Percentiles rank a stretch among this genome's conserved stretches.
Evolutionary conservation across 1,140 invertebrate genomes (phyloP).

Genomic region (Saccostrea echinata): DNA sequence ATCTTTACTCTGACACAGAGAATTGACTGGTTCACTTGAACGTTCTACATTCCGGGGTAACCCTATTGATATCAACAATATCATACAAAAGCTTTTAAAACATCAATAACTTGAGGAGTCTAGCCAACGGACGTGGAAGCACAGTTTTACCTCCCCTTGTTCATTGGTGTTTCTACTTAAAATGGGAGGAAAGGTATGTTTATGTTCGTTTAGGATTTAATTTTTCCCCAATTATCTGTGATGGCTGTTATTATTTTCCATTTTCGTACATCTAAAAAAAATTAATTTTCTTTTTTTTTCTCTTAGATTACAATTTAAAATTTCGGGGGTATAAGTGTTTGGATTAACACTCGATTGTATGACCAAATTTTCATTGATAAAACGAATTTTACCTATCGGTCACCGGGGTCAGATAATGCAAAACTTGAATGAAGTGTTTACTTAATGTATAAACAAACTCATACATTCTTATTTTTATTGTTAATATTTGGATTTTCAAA

Average conservation of each 20-base stretch:
- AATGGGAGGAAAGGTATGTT: constrained; percentile 6
- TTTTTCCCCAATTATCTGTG: background rate
- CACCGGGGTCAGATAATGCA: background rate
- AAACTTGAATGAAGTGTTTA: constrained; percentile 8
- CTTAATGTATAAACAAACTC: background rate
- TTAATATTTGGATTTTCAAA: background rate
- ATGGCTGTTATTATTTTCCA: background rate
- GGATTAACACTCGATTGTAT: background rate
- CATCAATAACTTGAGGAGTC: background rate
- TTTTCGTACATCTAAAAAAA: background rate
- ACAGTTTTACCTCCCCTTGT: constrained; percentile 7
- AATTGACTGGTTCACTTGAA: background rate
- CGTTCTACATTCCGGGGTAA: background rate
- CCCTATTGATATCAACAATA: constrained; percentile 12
- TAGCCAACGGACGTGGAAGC: background rate
- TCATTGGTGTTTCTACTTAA: background rate
- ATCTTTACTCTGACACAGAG: background rate
- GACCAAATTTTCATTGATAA: background rate
- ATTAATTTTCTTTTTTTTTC: background rate
- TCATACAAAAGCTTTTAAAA: constrained; percentile 4
- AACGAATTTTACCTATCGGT: background rate
- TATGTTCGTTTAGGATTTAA: background rate
- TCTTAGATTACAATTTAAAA: background rate
- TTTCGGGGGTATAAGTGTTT: background rate
- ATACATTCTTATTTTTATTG: no score